Percentiles rank a stretch among this genome's conserved stretches.
phyloP scores from a whole-genome alignment of 1,140 invertebrate genomes.

The Papilio polytes region DNA sequence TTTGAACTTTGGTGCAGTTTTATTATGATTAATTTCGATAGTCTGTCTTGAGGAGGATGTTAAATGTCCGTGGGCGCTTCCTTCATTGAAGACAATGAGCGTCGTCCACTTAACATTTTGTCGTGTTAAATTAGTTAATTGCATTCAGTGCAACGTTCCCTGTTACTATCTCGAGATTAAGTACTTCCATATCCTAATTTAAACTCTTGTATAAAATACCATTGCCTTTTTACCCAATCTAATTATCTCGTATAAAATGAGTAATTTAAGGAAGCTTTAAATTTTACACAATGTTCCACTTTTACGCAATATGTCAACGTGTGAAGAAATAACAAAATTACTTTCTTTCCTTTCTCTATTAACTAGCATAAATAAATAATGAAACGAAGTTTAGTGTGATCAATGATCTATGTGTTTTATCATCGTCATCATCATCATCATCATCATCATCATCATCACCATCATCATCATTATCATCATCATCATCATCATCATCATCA shows the following conservation, averaged over 20 bases:
- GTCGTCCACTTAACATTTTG: conserved; percentile 64
- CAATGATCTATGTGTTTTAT: background rate
- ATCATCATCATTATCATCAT: too few species aligned
- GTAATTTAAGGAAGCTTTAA: too few species aligned
- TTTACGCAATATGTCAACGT: too few species aligned
- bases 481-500: too few species aligned
- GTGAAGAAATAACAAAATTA: background rate
- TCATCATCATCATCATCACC: too few species aligned
- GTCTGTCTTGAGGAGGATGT: conserved; percentile 32
- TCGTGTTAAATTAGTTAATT: conserved; percentile 74
- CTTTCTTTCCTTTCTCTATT: background rate
- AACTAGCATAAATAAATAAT: background rate
- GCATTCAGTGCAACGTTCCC: conserved; percentile 63
- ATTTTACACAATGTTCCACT: too few species aligned
- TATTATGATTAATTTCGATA: conserved; percentile 12
- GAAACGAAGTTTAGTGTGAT: background rate
- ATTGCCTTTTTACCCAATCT: too few species aligned
- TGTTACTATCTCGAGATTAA: conserved; percentile 35
- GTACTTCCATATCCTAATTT: background rate
- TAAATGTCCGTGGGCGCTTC: conserved; percentile 58
- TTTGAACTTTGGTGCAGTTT: background rate
- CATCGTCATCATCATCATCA: too few species aligned
- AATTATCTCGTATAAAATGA: too few species aligned
- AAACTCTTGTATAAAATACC: too few species aligned
- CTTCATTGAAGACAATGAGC: conserved; percentile 59